phyloP scores from a whole-genome alignment of 2,797 vertebrate genomes.

The Poecilia wingei region DNA sequence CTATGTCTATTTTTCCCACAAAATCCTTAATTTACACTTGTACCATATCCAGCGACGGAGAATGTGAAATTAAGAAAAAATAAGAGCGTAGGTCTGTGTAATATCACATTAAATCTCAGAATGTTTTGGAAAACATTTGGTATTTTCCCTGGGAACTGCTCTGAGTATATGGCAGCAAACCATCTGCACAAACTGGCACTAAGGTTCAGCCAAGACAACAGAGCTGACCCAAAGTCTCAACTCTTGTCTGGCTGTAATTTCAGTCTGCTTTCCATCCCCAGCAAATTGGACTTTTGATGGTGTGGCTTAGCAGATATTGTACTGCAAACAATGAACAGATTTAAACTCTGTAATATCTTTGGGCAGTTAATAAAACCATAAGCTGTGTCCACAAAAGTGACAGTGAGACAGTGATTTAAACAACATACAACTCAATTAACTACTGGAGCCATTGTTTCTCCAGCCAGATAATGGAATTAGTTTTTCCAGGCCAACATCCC shows the following conservation, averaged over 20 bases:
- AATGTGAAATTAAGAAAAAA: conserved; percentile 20
- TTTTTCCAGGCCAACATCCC: not conserved
- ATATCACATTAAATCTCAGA: conserved; percentile 29
- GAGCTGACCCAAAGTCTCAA: conserved; percentile 35
- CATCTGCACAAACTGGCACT: conserved; percentile 63
- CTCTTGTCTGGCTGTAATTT: conserved; percentile 21
- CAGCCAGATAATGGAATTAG: not conserved
- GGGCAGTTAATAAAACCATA: conserved; percentile 23
- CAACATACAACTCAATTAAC: not conserved
- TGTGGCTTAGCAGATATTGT: conserved; percentile 20
- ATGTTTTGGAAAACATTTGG: conserved; percentile 52
- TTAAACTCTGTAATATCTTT: conserved; percentile 4
- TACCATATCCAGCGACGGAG: conserved; percentile 30
- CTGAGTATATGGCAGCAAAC: conserved; percentile 31
- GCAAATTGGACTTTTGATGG: conserved; percentile 44
- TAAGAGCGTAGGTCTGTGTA: conserved; percentile 24
- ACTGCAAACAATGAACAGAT: conserved; percentile 10
- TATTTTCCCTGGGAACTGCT: conserved; percentile 55
- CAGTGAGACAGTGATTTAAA: not conserved
- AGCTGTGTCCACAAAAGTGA: not conserved
- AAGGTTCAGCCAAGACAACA: conserved; percentile 23
- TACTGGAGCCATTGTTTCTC: not conserved
- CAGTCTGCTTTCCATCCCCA: conserved; percentile 15
- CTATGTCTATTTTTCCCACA: not conserved
- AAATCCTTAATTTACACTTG: conserved; percentile 6